Base-by-base conservation (phyloP, 2,113 vertebrate species). In the Columbina picui region DNA sequence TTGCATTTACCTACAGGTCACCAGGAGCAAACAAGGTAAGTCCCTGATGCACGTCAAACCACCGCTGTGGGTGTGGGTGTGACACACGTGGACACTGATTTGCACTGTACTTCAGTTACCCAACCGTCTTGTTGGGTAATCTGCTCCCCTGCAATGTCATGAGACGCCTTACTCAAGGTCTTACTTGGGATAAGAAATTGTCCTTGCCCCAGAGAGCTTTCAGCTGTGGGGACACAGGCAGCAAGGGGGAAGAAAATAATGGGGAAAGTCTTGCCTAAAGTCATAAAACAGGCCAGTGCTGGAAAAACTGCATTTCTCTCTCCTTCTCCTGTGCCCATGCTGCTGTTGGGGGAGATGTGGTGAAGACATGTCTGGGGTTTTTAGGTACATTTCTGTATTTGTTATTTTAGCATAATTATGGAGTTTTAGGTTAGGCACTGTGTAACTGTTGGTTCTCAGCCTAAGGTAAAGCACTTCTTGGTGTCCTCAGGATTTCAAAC, bases 101-200 rank as follows among this genome's bases (percentile, higher is more conserved):
- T 84, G 36, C 30, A 29, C 87, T 0, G 4, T 78, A n/a, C 56
- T 64, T 93, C 43, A 8, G 21, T 95, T 96, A 29, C 94, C 61
- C 75, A 94, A 90, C 43, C 0, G 1, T 27, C 3, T 27, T 56
- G 38, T 81, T 97, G 65, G 61, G 84, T 64, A 93, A 96, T 88
- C 61, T 74, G 3, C 55, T 61, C 23, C 14, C 10, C 16, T 81
- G 49, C 45, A 78, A 60, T 7, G 29, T 14, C 49, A 68, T 43
- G 12, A 75, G 73, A 94, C 84, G 36, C 53, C 49, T 95, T 94
- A 39, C 70, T 91, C 49, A 91, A 82, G 61, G 70, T 93, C 7
- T 55, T 89, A 18, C 26, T 50, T 64, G 29, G 0, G 8, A 63
- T 52, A 76, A 78, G 83, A 60, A 10, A 7, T 20, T 77, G 86